Evolutionary conservation across 2,888 invertebrate genomes (phyloP).

Genomic region (Leptura quadrifasciata): DNA sequence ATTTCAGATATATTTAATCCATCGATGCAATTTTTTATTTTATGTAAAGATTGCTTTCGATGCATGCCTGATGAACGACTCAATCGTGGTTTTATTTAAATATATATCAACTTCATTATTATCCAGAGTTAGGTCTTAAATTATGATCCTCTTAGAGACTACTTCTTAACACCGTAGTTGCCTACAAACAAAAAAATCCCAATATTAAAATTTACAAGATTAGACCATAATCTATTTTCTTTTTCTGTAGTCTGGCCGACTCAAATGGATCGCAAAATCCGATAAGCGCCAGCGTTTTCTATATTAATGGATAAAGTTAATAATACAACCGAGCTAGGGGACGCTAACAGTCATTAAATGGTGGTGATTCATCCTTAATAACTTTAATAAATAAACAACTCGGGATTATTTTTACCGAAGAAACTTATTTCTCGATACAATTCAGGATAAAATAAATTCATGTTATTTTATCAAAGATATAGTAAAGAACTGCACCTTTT

Average conservation of each 20-base stretch:
- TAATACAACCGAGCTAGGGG: conserved; percentile 19
- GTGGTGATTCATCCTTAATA: conserved; percentile 17
- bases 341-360: conserved; percentile 24
- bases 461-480: too few species aligned
- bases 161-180: background rate
- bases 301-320: conserved; percentile 32
- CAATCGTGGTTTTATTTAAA: too few species aligned
- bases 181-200: background rate
- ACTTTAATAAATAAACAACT: conserved; percentile 18
- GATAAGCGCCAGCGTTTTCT: conserved; percentile 13
- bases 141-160: background rate
- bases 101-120: background rate
- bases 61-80: too few species aligned
- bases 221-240: conserved; percentile 15
- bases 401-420: background rate
- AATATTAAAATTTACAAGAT: conserved; percentile 13
- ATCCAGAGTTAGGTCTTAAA: background rate
- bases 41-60: too few species aligned
- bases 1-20: too few species aligned
- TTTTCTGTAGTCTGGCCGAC: background rate
- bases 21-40: too few species aligned
- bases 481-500: too few species aligned
- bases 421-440: background rate
- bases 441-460: too few species aligned
- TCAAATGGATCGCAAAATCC: conserved; percentile 20